These are phyloP conservation scores for Calameuta idolon DNA, from an alignment of 2,888 invertebrate species.

Conservation along the genomic window DNA sequence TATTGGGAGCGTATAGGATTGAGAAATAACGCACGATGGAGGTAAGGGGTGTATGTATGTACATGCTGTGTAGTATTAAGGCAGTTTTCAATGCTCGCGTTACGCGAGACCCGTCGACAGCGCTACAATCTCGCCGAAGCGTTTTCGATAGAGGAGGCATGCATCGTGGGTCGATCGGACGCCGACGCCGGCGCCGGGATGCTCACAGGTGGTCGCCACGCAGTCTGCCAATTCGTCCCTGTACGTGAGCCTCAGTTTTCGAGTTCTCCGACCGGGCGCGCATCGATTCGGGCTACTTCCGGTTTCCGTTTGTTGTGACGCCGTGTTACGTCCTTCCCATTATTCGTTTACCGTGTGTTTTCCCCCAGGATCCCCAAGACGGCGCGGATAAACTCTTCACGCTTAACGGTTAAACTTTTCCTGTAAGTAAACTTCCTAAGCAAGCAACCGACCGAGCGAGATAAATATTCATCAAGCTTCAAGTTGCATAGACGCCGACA, in stretches of 20 bases:
- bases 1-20: neutral
- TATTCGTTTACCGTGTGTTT: neutral
- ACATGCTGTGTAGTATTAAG: neutral
- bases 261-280: slow-evolving; percentile 51
- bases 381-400: neutral
- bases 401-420: neutral
- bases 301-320: slow-evolving; percentile 54
- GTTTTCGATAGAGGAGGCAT: neutral
- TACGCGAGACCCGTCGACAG: neutral
- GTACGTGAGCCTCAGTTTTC: slow-evolving; percentile 46
- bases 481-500: neutral
- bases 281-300: slow-evolving; percentile 40
- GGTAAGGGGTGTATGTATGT: neutral
- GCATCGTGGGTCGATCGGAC: slow-evolving; percentile 9
- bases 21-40: neutral
- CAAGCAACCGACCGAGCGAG: neutral
- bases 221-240: slow-evolving; percentile 57
- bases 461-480: neutral
- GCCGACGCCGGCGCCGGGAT: slow-evolving; percentile 57
- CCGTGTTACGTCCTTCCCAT: slow-evolving; percentile 23
- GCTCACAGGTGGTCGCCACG: slow-evolving; percentile 64
- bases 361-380: neutral
- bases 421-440: neutral
- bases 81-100: neutral
- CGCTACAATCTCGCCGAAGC: neutral